Base-by-base conservation (phyloP, 2,888 invertebrate species). In the Megaustenia siamemsis region DNA sequence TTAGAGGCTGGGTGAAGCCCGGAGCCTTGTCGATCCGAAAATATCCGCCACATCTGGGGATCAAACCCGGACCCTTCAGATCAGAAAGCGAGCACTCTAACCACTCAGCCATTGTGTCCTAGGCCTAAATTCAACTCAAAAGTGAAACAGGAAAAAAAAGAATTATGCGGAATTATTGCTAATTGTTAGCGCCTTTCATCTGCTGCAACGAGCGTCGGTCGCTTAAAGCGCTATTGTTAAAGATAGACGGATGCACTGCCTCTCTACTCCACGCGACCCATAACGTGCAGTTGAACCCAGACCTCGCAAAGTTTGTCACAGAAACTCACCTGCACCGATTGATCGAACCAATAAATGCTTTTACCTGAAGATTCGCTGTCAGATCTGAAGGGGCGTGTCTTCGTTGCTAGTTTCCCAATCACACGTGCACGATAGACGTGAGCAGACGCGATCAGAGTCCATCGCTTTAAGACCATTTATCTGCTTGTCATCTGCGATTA, bases 301-400 rank as follows among this genome's bases (percentile, higher is more conserved):
- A 53, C 38, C 40, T 15, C 5, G n/a, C 75, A 32, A 40, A 18
- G 32, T 43, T n/a, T 60, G 60, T 77, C 40, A 28, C n/a, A 28
- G 38, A 56, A 40, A 43, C 60, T 60, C 60, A 77, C 77, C 77
- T 77, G 77, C 60, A 18, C 5, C 28, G 49, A 0, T 32, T 60
- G 15, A 60, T 40, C 38, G 38, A 38, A n/a, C n/a, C 43, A 2
- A 12, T 21, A 56, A 76, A 32, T 24, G 10, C 38, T 8, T 40
- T 35, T 12, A 56, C 63, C n/a, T 63, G 77, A 77, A 24, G 40
- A 40, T 38, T 24, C n/a, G 1, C 2, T 77, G 77, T 40, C 77
- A 77, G 77, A 24, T 60, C 73, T 21, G 35, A 35, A n/a, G 32
- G 38, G 77, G 77, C 77, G 77, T 77, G 77, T 35, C 60, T 60